These are phyloP conservation scores for Syngnathus rostellatus DNA, from an alignment of 2,797 vertebrate species.

Conservation along the genomic window DNA sequence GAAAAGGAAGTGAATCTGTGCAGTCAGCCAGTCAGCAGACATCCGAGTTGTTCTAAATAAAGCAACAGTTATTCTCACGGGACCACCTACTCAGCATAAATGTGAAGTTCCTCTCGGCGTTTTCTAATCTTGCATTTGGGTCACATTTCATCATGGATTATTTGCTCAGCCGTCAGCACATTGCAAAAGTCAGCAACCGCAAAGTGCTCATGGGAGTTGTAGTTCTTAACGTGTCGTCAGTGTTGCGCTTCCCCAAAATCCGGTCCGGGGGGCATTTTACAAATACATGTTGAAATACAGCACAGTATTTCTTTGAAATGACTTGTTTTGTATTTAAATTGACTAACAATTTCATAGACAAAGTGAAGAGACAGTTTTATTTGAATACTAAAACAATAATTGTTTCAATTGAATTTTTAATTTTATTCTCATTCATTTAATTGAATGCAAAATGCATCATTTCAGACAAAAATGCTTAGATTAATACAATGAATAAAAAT, in stretches of 20 bases:
- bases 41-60: not conserved
- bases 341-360: no score
- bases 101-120: not conserved
- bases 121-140: not conserved
- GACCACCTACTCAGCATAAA: not conserved
- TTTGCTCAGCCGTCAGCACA: not conserved
- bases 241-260: no score
- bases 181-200: not conserved
- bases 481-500: not conserved
- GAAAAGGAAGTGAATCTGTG: conserved; percentile 50
- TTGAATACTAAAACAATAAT: no score
- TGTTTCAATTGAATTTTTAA: no score
- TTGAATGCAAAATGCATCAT: no score
- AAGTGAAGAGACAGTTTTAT: no score
- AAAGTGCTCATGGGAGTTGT: not conserved
- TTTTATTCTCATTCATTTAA: no score
- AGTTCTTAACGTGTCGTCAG: not conserved
- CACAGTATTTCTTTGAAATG: no score
- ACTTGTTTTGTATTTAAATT: no score
- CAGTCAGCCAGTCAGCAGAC: conserved; percentile 20
- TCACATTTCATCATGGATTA: not conserved
- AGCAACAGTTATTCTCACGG: not conserved
- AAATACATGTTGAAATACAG: no score
- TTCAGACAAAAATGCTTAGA: no score
- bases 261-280: no score